phyloP scores from a whole-genome alignment of 2,888 invertebrate genomes.

The Synergus laeviventris region DNA sequence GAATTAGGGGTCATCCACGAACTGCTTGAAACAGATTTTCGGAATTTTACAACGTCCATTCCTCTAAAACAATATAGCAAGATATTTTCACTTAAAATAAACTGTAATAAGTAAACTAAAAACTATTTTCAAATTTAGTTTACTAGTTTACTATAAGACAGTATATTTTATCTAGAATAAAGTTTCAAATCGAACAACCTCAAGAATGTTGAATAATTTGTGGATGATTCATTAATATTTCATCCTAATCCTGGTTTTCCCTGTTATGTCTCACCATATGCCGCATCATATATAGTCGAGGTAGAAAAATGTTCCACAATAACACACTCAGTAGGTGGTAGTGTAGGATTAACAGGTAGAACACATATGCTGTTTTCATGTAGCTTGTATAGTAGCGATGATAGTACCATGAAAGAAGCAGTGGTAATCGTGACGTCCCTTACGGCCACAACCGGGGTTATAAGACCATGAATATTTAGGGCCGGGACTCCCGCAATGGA shows the following conservation, averaged over 20 bases:
- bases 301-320: background rate
- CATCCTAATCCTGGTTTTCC: background rate
- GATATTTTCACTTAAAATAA: background rate
- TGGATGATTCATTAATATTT: background rate
- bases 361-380: background rate
- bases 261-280: background rate
- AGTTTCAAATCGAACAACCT: background rate
- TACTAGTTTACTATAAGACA: too few relatives aligned
- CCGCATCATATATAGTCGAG: background rate
- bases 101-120: too few relatives aligned
- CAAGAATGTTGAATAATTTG: background rate
- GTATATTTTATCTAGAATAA: too few relatives aligned
- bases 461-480: conserved; percentile 70
- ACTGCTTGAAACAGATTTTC: background rate
- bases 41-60: background rate
- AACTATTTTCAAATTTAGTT: background rate
- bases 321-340: background rate
- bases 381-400: conserved; percentile 29
- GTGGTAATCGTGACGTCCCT: conserved; percentile 46
- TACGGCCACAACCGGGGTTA: conserved; percentile 15
- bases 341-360: background rate
- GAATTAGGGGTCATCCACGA: background rate
- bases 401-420: conserved; percentile 43
- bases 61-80: background rate
- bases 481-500: conserved; percentile 69